Conservation (phyloP, 1,140 invertebrate genomes). For the Harlomillsia oculata region DNA sequence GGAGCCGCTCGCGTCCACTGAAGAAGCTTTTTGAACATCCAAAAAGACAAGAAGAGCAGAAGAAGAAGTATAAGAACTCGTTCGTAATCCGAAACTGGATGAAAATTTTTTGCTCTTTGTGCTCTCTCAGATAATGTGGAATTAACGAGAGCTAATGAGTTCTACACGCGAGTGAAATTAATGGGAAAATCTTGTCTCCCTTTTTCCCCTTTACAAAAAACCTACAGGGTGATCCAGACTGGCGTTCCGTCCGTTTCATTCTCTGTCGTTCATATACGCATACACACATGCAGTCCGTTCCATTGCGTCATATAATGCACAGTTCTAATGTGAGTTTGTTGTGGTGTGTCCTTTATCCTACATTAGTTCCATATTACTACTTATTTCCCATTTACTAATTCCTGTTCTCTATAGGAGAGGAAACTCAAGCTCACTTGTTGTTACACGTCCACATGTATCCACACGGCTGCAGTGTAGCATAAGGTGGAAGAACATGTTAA, state of each 20-base stretch:
- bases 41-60: too few relatives aligned
- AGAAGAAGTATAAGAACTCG: constrained; percentile 18
- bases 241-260: neutral
- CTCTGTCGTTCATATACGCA: neutral
- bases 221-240: neutral
- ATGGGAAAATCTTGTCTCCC: constrained; percentile 36
- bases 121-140: constrained; percentile 32
- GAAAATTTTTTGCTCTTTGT: constrained; percentile 21
- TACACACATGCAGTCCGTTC: neutral
- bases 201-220: constrained; percentile 24
- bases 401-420: too few relatives aligned
- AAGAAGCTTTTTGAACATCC: too few relatives aligned
- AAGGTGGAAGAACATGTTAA: too few relatives aligned
- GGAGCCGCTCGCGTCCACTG: too few relatives aligned
- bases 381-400: too few relatives aligned
- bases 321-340: too few relatives aligned
- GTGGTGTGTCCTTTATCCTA: too few relatives aligned
- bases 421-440: too few relatives aligned
- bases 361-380: too few relatives aligned
- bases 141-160: constrained; percentile 36
- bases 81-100: constrained; percentile 31
- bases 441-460: too few relatives aligned
- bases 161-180: constrained; percentile 36
- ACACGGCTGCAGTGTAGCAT: too few relatives aligned
- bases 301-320: neutral